Base-by-base conservation (phyloP, 2,113 vertebrate species). In the Atractosteus spatula region DNA sequence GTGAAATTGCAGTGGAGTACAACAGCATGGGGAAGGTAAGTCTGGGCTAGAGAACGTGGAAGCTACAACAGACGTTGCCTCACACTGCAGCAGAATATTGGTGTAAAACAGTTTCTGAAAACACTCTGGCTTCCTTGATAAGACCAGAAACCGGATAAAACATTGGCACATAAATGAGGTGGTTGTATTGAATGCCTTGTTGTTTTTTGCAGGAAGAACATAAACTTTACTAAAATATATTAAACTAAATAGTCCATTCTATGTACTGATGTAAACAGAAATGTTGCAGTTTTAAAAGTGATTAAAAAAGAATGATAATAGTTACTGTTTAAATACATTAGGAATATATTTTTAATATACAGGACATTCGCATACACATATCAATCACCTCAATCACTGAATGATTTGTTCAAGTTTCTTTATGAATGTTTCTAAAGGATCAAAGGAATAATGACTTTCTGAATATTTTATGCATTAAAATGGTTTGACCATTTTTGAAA, bases 11-110 rank as follows among this genome's bases (percentile, higher is more conserved):
- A 0, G 97, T 99, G 87, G 97, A 99, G 75, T 99, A 98, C 91
- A 98, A 98, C 93, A 97, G 93, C 85, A 98, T 99, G 96, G 97
- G 97, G 78, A 99, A 99, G 96, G 97, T 99, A 93, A 92, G 91
- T 55, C 63, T 44, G 55, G 74, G 14, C 0, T 4, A 0, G 44
- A 17, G 54, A 8, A 7, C 10, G 54, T 41, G 10, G 8, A 12
- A 5, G 12, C 17, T 67, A 14, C 56, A 63, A 13, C 55, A 10
- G 7, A 16, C 12, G 0, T 14, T 68, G 44, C 7, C 51, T 41
- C 16, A 8, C 66, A 59, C n/a, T 59, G 57, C 10, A 13, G n/a
- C 5, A 13, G 57, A 7, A 3, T 59, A 59, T 59, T 13, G 14
- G 12, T 13, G 12, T 59, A 59, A 17, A 41, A 13, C 44, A 44